phyloP scores from a whole-genome alignment of 1,140 invertebrate genomes.

The Druon quercuslanigerum region DNA sequence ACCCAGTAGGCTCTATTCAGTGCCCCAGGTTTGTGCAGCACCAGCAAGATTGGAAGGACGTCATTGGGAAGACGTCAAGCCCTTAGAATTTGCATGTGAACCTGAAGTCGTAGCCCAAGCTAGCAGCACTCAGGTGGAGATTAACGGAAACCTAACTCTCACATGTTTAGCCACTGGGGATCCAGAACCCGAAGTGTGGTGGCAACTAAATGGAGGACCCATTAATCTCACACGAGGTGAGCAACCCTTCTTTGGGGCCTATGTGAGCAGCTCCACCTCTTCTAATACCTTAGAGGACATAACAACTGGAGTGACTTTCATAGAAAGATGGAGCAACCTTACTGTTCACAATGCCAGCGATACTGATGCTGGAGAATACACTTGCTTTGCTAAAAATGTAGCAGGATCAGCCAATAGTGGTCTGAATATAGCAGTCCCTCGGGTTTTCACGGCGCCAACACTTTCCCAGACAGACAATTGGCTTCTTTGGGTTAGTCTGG shows the following conservation, averaged over 20 bases:
- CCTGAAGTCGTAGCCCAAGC: conserved; percentile 80
- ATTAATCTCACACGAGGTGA: conserved; percentile 65
- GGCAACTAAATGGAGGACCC: conserved; percentile 86
- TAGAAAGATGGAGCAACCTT: conserved; percentile 83
- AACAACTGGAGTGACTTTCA: conserved; percentile 28
- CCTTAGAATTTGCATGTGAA: conserved; percentile 84
- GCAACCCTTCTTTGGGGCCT: conserved; percentile 41
- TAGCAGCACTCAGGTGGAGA: conserved; percentile 81
- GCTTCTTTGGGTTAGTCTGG: conserved; percentile 77
- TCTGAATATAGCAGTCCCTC: conserved; percentile 83
- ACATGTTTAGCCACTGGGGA: conserved; percentile 88
- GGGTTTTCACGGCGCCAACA: conserved; percentile 81
- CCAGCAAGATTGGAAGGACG: conserved; percentile 78
- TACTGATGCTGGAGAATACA: conserved; percentile 87
- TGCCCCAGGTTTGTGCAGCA: conserved; percentile 79
- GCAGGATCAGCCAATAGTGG: conserved; percentile 83
- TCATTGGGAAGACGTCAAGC: conserved; percentile 81
- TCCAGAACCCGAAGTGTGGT: conserved; percentile 88
- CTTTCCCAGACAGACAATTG: conserved; percentile 79
- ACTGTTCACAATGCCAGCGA: conserved; percentile 85
- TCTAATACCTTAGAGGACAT: conserved; percentile 60
- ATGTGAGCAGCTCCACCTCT: conserved; percentile 54
- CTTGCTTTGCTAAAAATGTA: conserved; percentile 85
- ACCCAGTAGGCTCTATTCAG: conserved; percentile 81
- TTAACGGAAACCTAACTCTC: conserved; percentile 86